Base-by-base conservation (phyloP, 2,797 vertebrate genomes). In the Poecilia gillii region DNA sequence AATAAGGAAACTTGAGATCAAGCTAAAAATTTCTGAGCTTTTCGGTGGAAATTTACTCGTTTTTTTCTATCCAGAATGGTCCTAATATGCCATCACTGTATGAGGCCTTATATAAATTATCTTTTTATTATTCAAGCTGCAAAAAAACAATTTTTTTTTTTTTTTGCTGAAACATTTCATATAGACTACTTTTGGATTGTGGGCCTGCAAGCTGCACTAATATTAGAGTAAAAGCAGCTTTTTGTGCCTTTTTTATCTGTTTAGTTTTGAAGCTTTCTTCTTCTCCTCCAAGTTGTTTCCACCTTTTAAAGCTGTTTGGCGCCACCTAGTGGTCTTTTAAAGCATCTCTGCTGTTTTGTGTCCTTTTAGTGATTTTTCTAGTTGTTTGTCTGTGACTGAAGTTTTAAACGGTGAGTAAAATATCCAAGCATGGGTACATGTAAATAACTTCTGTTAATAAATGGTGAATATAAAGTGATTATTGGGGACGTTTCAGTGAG, bases 381-480 rank as follows among this genome's bases (percentile, higher is more conserved):
- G 4, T 45, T 13, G 68, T 71, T 41, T 70, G 11, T 70, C 41
- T 45, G 41, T 66, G 64, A 66, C 39, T 45, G 41, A 71, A 28
- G 68, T 71, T n/a, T 25, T 68, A 68, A 68, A 68, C 39, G 20
- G 20, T 41, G 16, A 70, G 53, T 72, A 55, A 23, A 82, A 71
- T 78, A 78, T 83, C 13, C 79, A 72, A 16, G 9, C 81, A 39
- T 78, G 74, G 68, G 78, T 76, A 74, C 25, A 73, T 74, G 59
- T 20, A 73, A 31, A 6, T 79, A 1, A 43, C 74, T 68, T 81
- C 31, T 75, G 46, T 31, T 25, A 25, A 55, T 78, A 81, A 83
- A 84, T 75, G 45, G 6, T 45, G 25, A 68, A 43, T 77, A 66
- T 73, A 77, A 47, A 36, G 84, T 73, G 74, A 88, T 66, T 77